Conservation (phyloP, 2,113 vertebrate species). For the Nibea coibor region DNA sequence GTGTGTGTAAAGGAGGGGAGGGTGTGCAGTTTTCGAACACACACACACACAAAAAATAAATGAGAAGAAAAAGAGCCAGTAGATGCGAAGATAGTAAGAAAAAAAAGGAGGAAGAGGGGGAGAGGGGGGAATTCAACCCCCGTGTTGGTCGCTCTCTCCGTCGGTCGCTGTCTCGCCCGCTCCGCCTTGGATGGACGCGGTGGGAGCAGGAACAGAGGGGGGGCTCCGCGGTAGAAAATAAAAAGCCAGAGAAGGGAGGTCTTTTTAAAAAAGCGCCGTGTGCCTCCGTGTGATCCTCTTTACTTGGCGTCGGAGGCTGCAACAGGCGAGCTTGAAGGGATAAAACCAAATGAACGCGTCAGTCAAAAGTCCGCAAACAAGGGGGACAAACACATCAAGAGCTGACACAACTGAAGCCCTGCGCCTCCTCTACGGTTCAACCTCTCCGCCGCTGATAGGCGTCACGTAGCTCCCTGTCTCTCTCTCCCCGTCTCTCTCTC, state of each 20-base stretch:
- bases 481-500: conserved; percentile 55
- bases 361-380: conserved; percentile 89
- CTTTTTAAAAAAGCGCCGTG: conserved; percentile 46
- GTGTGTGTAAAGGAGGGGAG: conserved; percentile 35
- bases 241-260: conserved; percentile 48
- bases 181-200: conserved; percentile 74
- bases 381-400: conserved; percentile 84
- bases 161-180: conserved; percentile 62
- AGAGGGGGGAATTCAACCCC: conserved; percentile 65
- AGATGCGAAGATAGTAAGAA: conserved; percentile 58
- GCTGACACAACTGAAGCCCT: conserved; percentile 86
- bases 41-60: conserved; percentile 30
- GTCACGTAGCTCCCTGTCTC: conserved; percentile 78
- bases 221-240: conserved; percentile 54
- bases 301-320: conserved; percentile 87
- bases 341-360: conserved; percentile 92
- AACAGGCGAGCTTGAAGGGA: conserved; percentile 93
- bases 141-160: conserved; percentile 52
- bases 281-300: conserved; percentile 80
- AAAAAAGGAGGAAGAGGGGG: background rate
- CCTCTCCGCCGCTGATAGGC: conserved; percentile 81
- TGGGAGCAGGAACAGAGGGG: conserved; percentile 47
- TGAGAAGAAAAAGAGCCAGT: conserved; percentile 54
- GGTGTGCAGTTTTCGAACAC: conserved; percentile 73
- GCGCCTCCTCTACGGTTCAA: conserved; percentile 81